Percentiles rank a stretch among this genome's conserved stretches.
These are phyloP conservation scores for Hemibagrus wyckioides DNA, from an alignment of 2,113 vertebrate genomes.

Conservation along the genomic window DNA sequence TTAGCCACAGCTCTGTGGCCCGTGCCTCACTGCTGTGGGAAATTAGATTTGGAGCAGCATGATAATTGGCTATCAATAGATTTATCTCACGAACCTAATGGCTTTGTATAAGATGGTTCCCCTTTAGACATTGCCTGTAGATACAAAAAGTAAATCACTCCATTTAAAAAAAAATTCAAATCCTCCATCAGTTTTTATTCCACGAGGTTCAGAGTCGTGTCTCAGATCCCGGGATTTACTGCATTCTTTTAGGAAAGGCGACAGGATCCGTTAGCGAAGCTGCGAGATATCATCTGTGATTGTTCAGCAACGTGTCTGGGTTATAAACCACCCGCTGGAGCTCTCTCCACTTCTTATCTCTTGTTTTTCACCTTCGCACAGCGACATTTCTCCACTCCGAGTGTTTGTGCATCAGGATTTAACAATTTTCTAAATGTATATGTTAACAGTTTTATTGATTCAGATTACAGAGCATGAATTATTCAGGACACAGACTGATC, in stretches of 20 bases:
- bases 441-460: background rate
- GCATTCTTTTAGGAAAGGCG: background rate
- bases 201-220: background rate
- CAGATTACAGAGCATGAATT: background rate
- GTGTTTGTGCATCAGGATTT: background rate
- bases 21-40: slow-evolving; percentile 26
- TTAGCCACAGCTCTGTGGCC: slow-evolving; percentile 28
- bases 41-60: slow-evolving; percentile 33
- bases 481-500: background rate
- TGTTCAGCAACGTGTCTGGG: background rate
- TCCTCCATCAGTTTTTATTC: background rate
- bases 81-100: slow-evolving; percentile 38
- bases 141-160: background rate
- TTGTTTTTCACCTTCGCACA: background rate
- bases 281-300: slow-evolving; percentile 16
- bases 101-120: slow-evolving; percentile 32
- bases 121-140: slow-evolving; percentile 6
- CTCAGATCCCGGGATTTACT: background rate
- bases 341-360: background rate
- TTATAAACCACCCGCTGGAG: background rate
- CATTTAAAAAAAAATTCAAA: background rate
- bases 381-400: background rate
- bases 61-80: slow-evolving; percentile 43
- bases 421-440: background rate
- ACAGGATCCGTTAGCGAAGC: background rate